Evolutionary conservation across 2,888 invertebrate genomes (phyloP).

Genomic region (Erannis defoliaria): DNA sequence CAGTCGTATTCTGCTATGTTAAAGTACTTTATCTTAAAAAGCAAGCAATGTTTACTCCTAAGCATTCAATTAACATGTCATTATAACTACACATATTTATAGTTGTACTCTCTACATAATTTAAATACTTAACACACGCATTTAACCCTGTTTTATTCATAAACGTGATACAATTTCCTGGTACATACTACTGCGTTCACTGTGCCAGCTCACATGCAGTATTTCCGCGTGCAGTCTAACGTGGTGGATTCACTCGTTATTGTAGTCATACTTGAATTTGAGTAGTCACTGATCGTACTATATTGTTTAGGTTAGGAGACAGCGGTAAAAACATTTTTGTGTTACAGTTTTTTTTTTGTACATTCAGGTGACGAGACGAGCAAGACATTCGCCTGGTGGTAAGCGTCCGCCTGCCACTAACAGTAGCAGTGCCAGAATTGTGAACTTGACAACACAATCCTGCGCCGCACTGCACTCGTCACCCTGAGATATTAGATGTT

Average conservation of each 20-base stretch:
- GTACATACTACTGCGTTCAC: constrained; percentile 9
- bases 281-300: constrained; percentile 1
- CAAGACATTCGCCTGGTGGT: too few relatives aligned
- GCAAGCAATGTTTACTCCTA: too few relatives aligned
- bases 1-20: too few relatives aligned
- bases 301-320: constrained; percentile 14
- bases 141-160: constrained; percentile 16
- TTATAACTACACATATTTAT: too few relatives aligned
- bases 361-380: too few relatives aligned
- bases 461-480: too few relatives aligned
- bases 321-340: constrained; percentile 1
- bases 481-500: too few relatives aligned
- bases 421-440: too few relatives aligned
- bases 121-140: background rate
- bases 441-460: too few relatives aligned
- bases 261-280: constrained; percentile 5
- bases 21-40: too few relatives aligned
- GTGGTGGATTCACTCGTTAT: constrained; percentile 13
- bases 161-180: constrained; percentile 16
- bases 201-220: constrained; percentile 17
- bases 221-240: constrained; percentile 8
- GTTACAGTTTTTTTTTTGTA: too few relatives aligned
- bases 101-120: background rate
- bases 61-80: background rate
- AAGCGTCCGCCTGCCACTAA: too few relatives aligned